Evolutionary conservation across 2,888 invertebrate species (phyloP), one percentile per base, ranked within the genome.

Genomic region (Physocephala rufipes): DNA sequence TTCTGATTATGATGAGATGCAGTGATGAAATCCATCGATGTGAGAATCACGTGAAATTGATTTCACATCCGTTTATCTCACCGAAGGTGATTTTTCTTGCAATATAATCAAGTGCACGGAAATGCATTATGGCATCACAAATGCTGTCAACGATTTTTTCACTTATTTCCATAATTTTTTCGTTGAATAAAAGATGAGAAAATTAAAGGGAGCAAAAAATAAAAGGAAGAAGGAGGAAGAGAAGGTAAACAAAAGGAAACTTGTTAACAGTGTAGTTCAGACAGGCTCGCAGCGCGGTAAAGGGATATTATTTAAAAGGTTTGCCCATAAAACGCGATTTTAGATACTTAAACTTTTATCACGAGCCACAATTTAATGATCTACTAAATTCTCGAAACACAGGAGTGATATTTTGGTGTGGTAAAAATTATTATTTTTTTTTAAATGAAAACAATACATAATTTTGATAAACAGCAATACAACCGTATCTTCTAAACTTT

Each of bases 171-270:
- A 7, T 36, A 9, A 4, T 36, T 36, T 9, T 4, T 36, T 9
- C 26, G 28, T 58, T 58, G 26, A 26, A 58, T 28, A 28, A 58
- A 28, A 58, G 28, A 58, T 58, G 58, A 58, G 58, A 58, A 15
- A 26, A 4, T 49, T 15, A 49, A 49, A 36, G 36, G 36, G 4
- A 36, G 4, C 36, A 36, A 45, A 45, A 45, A 45, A 45, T 45
- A 9, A 45, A 45, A 45, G 45, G 45, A 45, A 15, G 9, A 12
- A 9, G 15, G 15, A 45, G 45, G 15, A 45, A 45, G 45, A 45
- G 45, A 45, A 15, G 45, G 45, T 12, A 45, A 12, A 45, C 9
- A 45, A 45, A 9, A 9, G 45, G 15, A 45, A 9, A 45, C 9
- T 12, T 15, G 45, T 45, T 12, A 15, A 45, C 45, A 45, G 15